Conservation (phyloP, 2,888 invertebrate genomes). For the Synergus japonicus region DNA sequence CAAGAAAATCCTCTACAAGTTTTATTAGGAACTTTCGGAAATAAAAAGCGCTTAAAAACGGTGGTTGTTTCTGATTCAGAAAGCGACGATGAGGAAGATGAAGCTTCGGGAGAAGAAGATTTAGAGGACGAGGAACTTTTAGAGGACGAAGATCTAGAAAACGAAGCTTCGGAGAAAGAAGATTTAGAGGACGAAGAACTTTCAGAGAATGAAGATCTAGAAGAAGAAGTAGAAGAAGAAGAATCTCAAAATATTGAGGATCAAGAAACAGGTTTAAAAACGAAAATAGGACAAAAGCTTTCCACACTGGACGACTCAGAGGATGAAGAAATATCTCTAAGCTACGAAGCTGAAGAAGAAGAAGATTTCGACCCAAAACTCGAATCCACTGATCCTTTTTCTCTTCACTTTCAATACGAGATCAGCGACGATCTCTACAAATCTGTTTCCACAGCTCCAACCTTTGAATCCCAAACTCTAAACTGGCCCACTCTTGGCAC, state of each 20-base stretch:
- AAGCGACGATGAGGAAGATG: slow-evolving; percentile 52
- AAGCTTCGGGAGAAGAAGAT: slow-evolving; percentile 46
- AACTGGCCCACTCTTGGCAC: slow-evolving; percentile 82
- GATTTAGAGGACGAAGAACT: slow-evolving; percentile 55
- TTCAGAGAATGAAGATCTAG: slow-evolving; percentile 47
- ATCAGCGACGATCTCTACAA: slow-evolving; percentile 83
- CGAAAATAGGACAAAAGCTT: slow-evolving; percentile 46
- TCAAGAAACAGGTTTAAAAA: slow-evolving; percentile 54
- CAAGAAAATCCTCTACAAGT: slow-evolving; percentile 79
- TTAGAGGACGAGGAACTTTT: slow-evolving; percentile 45
- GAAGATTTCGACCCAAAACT: slow-evolving; percentile 66
- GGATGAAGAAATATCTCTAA: slow-evolving; percentile 73
- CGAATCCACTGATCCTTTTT: slow-evolving; percentile 80
- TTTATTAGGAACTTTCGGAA: slow-evolving; percentile 78
- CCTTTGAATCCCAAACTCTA: slow-evolving; percentile 75
- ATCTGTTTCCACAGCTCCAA: slow-evolving; percentile 79
- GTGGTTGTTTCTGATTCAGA: slow-evolving; percentile 74
- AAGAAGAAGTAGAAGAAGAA: slow-evolving; percentile 47
- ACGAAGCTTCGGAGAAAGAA: slow-evolving; percentile 29
- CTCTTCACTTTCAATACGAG: slow-evolving; percentile 84
- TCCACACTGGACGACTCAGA: slow-evolving; percentile 67
- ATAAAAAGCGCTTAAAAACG: slow-evolving; percentile 50
- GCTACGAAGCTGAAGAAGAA: slow-evolving; percentile 70
- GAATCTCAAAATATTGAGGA: slow-evolving; percentile 50
- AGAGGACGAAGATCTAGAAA: slow-evolving; percentile 8